Conservation (phyloP, 2,888 invertebrate genomes). For the Melipona beecheii region DNA sequence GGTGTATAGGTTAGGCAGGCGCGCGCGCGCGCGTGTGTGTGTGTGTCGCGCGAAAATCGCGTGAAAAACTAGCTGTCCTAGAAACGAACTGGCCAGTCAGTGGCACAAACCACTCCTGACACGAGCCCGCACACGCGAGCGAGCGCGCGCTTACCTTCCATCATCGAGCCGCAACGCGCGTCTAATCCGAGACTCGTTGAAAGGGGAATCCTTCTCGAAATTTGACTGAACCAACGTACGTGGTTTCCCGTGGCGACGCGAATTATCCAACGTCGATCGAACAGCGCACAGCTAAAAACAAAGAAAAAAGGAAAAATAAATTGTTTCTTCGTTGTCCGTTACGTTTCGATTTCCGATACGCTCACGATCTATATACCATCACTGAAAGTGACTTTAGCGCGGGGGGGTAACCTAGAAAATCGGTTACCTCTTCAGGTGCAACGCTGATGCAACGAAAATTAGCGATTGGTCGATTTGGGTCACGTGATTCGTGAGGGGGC, state of each 20-base stretch:
- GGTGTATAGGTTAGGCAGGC: constrained; percentile 57
- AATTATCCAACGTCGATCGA: constrained; percentile 3
- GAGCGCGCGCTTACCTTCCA: constrained; percentile 9
- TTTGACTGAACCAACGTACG: neutral
- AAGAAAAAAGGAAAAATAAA: no score
- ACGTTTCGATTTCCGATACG: no score
- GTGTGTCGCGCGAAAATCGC: constrained; percentile 77
- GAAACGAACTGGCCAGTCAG: constrained; percentile 78
- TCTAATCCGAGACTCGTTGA: neutral
- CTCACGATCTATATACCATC: no score
- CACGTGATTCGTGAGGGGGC: no score
- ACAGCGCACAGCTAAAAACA: no score
- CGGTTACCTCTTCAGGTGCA: no score
- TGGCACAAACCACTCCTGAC: constrained; percentile 74
- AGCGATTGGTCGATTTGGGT: no score
- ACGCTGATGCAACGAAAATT: no score
- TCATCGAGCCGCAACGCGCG: neutral
- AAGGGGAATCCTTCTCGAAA: constrained; percentile 5
- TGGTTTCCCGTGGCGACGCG: neutral
- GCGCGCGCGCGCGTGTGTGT: constrained; percentile 52
- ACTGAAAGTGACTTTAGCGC: no score
- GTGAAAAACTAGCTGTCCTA: constrained; percentile 81
- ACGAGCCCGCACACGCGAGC: constrained; percentile 28
- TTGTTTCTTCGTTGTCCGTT: no score
- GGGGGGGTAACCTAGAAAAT: no score